Evolutionary conservation across 2,888 invertebrate species (phyloP).

Genomic region (Callyntrura guangdongensis): DNA sequence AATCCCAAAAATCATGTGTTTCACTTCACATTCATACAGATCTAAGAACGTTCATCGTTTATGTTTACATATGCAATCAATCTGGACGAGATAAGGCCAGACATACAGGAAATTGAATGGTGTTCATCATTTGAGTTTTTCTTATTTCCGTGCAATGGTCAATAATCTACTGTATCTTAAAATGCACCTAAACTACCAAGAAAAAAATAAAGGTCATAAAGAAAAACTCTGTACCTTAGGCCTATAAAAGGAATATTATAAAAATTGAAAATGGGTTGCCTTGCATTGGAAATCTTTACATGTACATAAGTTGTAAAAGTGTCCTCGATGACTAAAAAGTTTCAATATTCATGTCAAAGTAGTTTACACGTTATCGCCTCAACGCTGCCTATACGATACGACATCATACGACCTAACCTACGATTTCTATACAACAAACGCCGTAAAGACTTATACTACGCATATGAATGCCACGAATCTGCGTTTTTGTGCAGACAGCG

Average conservation of each 20-base stretch:
- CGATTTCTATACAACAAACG: too few species aligned
- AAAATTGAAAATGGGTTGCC: neutral
- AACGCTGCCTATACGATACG: conserved; percentile 8
- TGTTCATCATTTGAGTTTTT: neutral
- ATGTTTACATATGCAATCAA: conserved; percentile 23
- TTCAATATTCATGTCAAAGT: conserved; percentile 46
- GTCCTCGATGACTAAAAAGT: conserved; percentile 40
- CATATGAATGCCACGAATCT: neutral
- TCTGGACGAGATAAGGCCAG: conserved; percentile 29
- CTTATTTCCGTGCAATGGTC: neutral
- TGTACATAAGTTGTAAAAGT: conserved; percentile 14
- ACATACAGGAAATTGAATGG: conserved; percentile 38
- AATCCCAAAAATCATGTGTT: neutral
- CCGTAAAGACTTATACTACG: neutral
- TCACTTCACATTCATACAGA: too few species aligned
- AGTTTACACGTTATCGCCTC: conserved; percentile 56
- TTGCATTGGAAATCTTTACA: neutral
- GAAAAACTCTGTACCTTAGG: too few species aligned
- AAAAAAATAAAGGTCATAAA: neutral
- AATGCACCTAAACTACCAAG: neutral
- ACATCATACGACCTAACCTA: conserved; percentile 28
- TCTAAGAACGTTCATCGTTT: conserved; percentile 31
- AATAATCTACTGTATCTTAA: neutral
- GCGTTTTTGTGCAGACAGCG: conserved; percentile 31
- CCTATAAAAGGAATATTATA: too few species aligned